phyloP scores from a whole-genome alignment of 2,888 invertebrate genomes.

The Hipparchia semele region DNA sequence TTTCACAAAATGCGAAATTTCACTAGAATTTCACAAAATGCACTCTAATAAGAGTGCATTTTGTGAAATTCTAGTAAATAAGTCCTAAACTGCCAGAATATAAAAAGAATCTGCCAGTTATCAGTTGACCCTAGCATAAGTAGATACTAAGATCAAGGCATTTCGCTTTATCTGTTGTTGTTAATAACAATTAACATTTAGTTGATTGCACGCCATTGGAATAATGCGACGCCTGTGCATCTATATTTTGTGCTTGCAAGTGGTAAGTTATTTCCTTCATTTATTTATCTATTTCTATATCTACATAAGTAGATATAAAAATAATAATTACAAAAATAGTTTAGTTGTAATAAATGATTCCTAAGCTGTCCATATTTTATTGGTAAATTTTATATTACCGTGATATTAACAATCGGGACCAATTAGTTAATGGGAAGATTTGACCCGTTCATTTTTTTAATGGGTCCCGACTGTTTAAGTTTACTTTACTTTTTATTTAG shows the following conservation, averaged over 20 bases:
- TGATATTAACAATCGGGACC: too few species aligned
- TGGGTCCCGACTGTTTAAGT: too few species aligned
- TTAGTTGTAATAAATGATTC: too few species aligned
- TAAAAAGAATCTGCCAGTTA: background rate
- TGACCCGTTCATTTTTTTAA: too few species aligned
- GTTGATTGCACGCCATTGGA: constrained; percentile 5
- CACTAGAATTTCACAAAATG: too few species aligned
- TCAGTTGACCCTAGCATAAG: constrained; percentile 5
- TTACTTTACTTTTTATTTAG: too few species aligned
- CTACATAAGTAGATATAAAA: background rate
- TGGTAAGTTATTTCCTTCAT: constrained; percentile 24
- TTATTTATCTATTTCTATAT: background rate
- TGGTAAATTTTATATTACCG: too few species aligned
- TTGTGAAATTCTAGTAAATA: background rate
- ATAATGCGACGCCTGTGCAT: constrained; percentile 33
- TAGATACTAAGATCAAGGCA: constrained; percentile 9
- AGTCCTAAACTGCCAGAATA: background rate
- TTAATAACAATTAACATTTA: constrained; percentile 18
- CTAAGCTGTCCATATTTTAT: too few species aligned
- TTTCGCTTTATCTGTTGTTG: constrained; percentile 19
- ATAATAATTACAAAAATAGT: too few species aligned
- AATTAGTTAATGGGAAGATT: too few species aligned
- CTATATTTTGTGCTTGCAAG: constrained; percentile 24
- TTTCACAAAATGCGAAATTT: too few species aligned
- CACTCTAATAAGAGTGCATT: too few species aligned